Evolutionary conservation across 30 jellyfish, hydroid and myxozoan species (phyloP), one percentile per base, ranked within the genome.

Genomic region (Chrysaora quinquecirrha): DNA sequence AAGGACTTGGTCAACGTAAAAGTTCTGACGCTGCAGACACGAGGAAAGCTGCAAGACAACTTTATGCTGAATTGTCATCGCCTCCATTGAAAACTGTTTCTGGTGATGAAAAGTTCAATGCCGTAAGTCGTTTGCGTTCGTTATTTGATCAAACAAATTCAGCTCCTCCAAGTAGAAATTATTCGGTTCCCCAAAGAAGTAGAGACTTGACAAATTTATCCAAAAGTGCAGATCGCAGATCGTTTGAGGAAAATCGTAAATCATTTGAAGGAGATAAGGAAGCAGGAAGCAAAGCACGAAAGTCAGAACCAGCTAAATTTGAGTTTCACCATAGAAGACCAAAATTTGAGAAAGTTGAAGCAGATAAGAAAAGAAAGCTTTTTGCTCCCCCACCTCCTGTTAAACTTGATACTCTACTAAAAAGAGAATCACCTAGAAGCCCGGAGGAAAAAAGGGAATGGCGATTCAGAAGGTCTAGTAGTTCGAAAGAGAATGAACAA

Each of bases 31-130:
- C 90, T 11, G 61, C 73, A 19, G 93, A 68, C 32, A 10, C 83
- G 19, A 35, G 90, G 21, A 80, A 80, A 47, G 90, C 83, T 27
- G 72, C 90, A 1, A 75, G 38, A 71, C 84, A 84, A 21, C 62
- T 86, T 3, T 90, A 90, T 50, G 96, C 88, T 10, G 97, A 90
- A 71, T 79, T 90, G 3, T 83, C 97, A 38, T 84, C 86, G 18
- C 73, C 89, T 20, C 97, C 97, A 16, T 28, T 62, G 3, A 90
- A 65, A 30, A 71, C 66, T 7, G 82, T 62, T n/a, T 43, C 81
- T 48, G 34, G 61, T 24, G 85, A 66, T 62, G 85, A 76, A 19
- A 75, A 76, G 23, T 72, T 65, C 47, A 75, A 84, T 65, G 87
- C 86, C 48, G 95, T 70, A 23, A 84, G 81, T 66, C 79, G 84